Evolutionary conservation across 2,888 invertebrate genomes (phyloP).

Genomic region (Tenthredo amoena): DNA sequence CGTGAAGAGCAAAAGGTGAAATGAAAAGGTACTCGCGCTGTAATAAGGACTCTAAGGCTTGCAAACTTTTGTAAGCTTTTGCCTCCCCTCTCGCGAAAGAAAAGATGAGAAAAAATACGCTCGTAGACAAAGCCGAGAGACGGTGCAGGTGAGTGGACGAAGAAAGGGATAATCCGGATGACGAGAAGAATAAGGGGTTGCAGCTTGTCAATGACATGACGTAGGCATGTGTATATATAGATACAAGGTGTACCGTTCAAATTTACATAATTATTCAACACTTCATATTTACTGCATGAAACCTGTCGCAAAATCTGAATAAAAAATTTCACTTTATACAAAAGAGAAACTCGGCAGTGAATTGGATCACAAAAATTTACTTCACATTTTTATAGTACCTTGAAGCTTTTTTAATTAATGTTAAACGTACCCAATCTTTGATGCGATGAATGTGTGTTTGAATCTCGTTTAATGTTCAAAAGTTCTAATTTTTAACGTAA

Average conservation of each 20-base stretch:
- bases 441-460: not conserved
- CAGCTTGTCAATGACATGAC: not conserved
- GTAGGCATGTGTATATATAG: not conserved
- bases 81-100: not conserved
- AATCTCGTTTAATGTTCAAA: not conserved
- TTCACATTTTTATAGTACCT: not conserved
- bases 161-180: not conserved
- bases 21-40: slow-evolving; percentile 35
- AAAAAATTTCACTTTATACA: not conserved
- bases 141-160: not conserved
- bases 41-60: slow-evolving; percentile 36
- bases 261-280: not conserved
- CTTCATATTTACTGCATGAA: not conserved
- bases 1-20: slow-evolving; percentile 12
- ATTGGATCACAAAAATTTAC: not conserved
- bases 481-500: not conserved
- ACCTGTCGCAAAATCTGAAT: not conserved
- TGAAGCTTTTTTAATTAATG: not conserved
- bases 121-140: slow-evolving; percentile 15
- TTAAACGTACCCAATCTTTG: not conserved
- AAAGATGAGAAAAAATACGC: not conserved
- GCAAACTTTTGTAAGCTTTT: slow-evolving; percentile 25
- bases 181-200: slow-evolving; percentile 18
- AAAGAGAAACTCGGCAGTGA: not conserved
- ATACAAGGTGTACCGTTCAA: not conserved